Conservation (phyloP, 2,797 vertebrate genomes). For the Acrossocheilus wenchowensis region DNA sequence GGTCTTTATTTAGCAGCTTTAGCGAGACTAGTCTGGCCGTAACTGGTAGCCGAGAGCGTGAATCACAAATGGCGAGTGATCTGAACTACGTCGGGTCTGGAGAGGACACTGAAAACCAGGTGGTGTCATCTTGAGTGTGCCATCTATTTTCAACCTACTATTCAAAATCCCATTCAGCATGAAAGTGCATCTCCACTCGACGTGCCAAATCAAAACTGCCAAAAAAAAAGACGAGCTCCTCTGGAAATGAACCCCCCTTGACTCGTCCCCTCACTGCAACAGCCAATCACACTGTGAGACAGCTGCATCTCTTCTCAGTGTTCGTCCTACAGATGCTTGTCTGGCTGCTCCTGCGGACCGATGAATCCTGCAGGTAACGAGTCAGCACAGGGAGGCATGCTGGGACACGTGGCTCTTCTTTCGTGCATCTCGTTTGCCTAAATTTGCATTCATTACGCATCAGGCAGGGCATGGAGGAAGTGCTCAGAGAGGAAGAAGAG, state of each 20-base stretch:
- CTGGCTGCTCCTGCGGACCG: constrained; percentile 51
- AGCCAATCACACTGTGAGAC: constrained; percentile 45
- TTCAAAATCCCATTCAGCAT: constrained; percentile 28
- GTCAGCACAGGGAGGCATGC: constrained; percentile 73
- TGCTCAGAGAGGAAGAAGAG: constrained; percentile 33
- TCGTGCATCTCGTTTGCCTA: constrained; percentile 78
- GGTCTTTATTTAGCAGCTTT: constrained; percentile 44
- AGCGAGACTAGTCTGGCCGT: constrained; percentile 17
- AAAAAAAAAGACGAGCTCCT: neutral
- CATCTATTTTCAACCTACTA: constrained; percentile 25
- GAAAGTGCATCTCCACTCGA: constrained; percentile 23
- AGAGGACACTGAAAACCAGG: constrained; percentile 8
- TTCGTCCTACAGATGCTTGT: constrained; percentile 61
- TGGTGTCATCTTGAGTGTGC: neutral
- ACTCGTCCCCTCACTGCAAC: neutral
- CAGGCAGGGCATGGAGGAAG: constrained; percentile 47
- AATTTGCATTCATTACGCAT: constrained; percentile 79
- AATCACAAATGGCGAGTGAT: neutral
- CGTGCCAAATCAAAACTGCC: constrained; percentile 3
- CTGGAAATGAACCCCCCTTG: constrained; percentile 45
- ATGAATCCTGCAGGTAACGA: constrained; percentile 71
- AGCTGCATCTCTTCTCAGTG: constrained; percentile 48
- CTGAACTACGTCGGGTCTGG: neutral
- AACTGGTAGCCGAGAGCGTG: constrained; percentile 2
- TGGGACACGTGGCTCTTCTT: constrained; percentile 71